Evolutionary conservation across 2,113 vertebrate species (phyloP).

Genomic region (Cathartes aura): DNA sequence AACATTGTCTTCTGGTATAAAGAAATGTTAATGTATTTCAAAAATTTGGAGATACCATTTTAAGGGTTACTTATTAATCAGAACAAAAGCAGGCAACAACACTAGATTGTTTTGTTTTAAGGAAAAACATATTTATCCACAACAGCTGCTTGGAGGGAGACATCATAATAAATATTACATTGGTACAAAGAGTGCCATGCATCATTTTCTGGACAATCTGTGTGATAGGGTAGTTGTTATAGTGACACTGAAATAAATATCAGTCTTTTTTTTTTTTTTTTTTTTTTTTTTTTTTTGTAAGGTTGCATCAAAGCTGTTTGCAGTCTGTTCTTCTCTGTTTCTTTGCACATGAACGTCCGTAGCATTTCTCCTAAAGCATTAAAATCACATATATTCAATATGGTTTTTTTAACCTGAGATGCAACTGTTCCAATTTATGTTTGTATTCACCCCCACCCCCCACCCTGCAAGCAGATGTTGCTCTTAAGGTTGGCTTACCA

Average conservation of each 20-base stretch:
- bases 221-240: neutral
- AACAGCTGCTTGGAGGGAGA: neutral
- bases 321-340: neutral
- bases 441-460: neutral
- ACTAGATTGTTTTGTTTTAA: neutral
- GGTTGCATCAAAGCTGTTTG: neutral
- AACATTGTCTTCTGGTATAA: neutral
- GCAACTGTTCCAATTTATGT: neutral
- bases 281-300: neutral
- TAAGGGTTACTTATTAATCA: neutral
- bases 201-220: neutral
- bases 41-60: neutral
- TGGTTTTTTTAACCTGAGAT: neutral
- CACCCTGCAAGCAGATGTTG: neutral
- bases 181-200: neutral
- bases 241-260: neutral
- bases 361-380: neutral
- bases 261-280: neutral
- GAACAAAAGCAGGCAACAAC: neutral
- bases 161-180: neutral
- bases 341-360: neutral
- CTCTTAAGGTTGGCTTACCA: neutral
- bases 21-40: neutral
- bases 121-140: neutral
- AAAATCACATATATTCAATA: neutral